Conservation (phyloP, 2,888 invertebrate genomes). For the Amblyjoppa proteus region DNA sequence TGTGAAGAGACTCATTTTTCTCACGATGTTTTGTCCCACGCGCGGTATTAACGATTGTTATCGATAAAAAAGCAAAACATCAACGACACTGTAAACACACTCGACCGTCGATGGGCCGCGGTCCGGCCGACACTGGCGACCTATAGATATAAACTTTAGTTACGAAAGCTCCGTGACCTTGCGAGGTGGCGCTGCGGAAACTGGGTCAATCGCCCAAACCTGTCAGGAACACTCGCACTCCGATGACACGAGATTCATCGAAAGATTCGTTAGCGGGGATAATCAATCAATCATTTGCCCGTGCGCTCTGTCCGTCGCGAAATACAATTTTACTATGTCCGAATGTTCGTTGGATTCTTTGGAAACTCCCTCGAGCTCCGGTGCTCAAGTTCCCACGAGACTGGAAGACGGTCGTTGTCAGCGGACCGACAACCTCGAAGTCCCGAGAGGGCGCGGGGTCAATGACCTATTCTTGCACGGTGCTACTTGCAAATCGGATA, state of each 20-base stretch:
- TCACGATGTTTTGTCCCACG: not conserved
- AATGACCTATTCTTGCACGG: not conserved
- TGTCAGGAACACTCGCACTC: not conserved
- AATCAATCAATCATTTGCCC: not conserved
- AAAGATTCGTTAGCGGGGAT: constrained; percentile 8
- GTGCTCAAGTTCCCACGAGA: not conserved
- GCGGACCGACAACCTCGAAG: constrained; percentile 12
- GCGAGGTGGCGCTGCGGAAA: constrained; percentile 40
- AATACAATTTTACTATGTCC: constrained; percentile 70
- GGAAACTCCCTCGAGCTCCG: constrained; percentile 64
- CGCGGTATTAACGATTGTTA: not conserved
- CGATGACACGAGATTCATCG: not conserved
- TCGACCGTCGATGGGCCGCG: not conserved
- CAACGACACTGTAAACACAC: not conserved
- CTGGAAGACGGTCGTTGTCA: not conserved
- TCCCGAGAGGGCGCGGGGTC: not conserved
- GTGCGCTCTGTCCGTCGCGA: not conserved
- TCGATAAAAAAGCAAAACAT: not conserved
- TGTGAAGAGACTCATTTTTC: constrained; percentile 69
- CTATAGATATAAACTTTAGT: too few relatives aligned
- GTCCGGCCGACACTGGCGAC: too few relatives aligned
- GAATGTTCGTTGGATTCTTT: constrained; percentile 78
- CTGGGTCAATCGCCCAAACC: constrained; percentile 9
- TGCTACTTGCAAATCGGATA: not conserved
- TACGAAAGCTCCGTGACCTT: not conserved